A percentile compares a stretch with the other conserved stretches of the same genome.
Conservation (phyloP, 2,113 vertebrate species). For the Desmodus rotundus region DNA sequence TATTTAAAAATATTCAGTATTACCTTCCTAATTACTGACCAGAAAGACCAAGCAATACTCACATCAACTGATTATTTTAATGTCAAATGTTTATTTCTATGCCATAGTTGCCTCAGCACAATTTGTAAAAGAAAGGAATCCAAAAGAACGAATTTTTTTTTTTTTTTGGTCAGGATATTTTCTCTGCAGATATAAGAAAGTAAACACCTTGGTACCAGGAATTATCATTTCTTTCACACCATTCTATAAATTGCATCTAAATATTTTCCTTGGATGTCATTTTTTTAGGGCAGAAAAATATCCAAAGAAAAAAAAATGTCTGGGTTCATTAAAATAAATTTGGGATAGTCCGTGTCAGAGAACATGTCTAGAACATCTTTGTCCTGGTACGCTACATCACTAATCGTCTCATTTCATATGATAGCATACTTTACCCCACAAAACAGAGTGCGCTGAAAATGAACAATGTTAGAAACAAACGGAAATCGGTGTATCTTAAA, state of each 20-base stretch:
- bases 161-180: conserved; percentile 60
- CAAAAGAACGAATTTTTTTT: not conserved
- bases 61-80: conserved; percentile 68
- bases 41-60: conserved; percentile 70
- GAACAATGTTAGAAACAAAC: conserved; percentile 32
- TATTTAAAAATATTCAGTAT: not conserved
- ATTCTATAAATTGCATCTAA: conserved; percentile 39
- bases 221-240: conserved; percentile 37
- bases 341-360: conserved; percentile 35
- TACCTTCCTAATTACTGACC: conserved; percentile 42
- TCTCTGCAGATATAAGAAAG: conserved; percentile 59
- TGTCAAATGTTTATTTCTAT: conserved; percentile 78
- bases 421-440: conserved; percentile 59
- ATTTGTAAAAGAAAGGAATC: conserved; percentile 69
- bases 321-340: conserved; percentile 43
- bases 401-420: conserved; percentile 49
- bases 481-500: conserved; percentile 28
- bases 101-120: conserved; percentile 65
- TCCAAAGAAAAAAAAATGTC: not conserved
- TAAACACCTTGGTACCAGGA: conserved; percentile 51
- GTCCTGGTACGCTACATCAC: conserved; percentile 37
- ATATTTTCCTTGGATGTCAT: conserved; percentile 34
- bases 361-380: conserved; percentile 33
- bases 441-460: conserved; percentile 56
- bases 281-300: conserved; percentile 30